Evolutionary conservation across 2,888 invertebrate species (phyloP), one percentile per base, ranked within the genome.

Genomic region (Polydrusus tereticollis): DNA sequence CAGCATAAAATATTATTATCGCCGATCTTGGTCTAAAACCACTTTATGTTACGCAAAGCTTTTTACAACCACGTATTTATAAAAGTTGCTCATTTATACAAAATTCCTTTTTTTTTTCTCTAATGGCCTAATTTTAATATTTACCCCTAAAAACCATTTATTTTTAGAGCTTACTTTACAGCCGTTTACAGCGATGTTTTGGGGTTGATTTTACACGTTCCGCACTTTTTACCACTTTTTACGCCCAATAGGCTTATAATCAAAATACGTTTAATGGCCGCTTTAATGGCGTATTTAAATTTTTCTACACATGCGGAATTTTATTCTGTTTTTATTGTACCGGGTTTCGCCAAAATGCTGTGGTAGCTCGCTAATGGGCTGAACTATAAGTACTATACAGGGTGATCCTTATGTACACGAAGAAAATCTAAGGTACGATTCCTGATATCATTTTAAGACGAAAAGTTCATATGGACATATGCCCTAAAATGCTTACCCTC

Each of bases 101-200:
- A 55, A 55, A 55, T 29, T 55, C 52, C 26, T 55, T 55, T 55
- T 50, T 50, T n/a, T n/a, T 55, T 55, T 29, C 29, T 55, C 52
- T 55, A 29, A 55, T 55, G 52, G 52, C 52, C 58, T 58, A 52
- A 68, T 69, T 69, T 63, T 69, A 69, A 69, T 69, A 69, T 69
- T 55, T 41, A 67, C 55, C 41, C 69, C 63, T 45, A 69, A 69
- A 69, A 33, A 62, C 55, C 55, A 62, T 69, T 62, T 62, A 41
- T 69, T 69, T 69, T 69, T 69, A 69, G 38, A 29, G 69, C 57
- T 69, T 68, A 68, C 68, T 60, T 68, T 68, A 68, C 68, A 68
- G 60, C 59, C 68, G 50, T 68, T 68, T 68, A 36, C 59, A 23
- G 47, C 59, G 47, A 47, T 63, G 45, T 60, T 60, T 60, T n/a